These are phyloP conservation scores for Napeogenes inachia DNA, from an alignment of 2,888 invertebrate genomes.

Conservation along the genomic window DNA sequence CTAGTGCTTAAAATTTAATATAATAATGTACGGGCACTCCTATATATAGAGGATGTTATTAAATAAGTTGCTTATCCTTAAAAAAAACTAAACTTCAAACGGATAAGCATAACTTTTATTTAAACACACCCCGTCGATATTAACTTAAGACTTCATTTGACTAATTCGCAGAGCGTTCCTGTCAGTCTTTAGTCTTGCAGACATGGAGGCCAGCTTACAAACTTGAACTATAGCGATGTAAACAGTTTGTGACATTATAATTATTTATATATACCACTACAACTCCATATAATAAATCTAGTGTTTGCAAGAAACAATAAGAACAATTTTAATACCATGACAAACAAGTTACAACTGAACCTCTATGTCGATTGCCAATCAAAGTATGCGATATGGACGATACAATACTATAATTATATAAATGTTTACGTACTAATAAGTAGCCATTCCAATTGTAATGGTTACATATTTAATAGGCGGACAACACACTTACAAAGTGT, in stretches of 20 bases:
- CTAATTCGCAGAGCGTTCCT: slow-evolving; percentile 45
- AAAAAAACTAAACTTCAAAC: slow-evolving; percentile 10
- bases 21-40: slow-evolving; percentile 58
- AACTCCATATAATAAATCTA: slow-evolving; percentile 1
- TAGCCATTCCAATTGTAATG: slow-evolving; percentile 71
- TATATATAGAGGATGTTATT: slow-evolving; percentile 52
- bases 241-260: slow-evolving; percentile 19
- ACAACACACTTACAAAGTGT: slow-evolving; percentile 75
- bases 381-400: slow-evolving; percentile 56
- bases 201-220: slow-evolving; percentile 34
- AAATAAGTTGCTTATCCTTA: slow-evolving; percentile 13
- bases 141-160: slow-evolving; percentile 45
- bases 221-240: slow-evolving; percentile 10
- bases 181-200: slow-evolving; percentile 65
- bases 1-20: slow-evolving; percentile 64
- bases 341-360: slow-evolving; percentile 22
- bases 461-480: slow-evolving; percentile 76
- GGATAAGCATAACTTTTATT: slow-evolving; percentile 35
- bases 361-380: slow-evolving; percentile 44
- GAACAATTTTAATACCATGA: not conserved
- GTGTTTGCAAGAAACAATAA: not conserved
- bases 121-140: slow-evolving; percentile 51
- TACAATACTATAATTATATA: slow-evolving; percentile 60
- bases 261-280: slow-evolving; percentile 1
- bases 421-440: slow-evolving; percentile 69